These are phyloP conservation scores for Sericinus montela DNA, from an alignment of 2,888 invertebrate species.

Conservation along the genomic window DNA sequence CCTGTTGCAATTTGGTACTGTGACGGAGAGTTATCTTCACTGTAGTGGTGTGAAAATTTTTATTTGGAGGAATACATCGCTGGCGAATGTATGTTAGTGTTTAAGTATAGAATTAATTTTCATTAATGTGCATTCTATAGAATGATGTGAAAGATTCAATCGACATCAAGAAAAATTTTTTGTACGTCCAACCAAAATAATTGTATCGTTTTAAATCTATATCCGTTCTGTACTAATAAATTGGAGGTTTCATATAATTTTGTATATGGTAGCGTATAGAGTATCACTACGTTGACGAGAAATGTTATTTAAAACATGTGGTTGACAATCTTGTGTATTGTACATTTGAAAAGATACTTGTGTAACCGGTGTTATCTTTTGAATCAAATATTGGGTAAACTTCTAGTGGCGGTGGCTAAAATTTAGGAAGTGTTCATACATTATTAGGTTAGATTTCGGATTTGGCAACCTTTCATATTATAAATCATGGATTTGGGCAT, in stretches of 20 bases:
- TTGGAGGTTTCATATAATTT: neutral
- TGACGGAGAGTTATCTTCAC: conserved; percentile 1
- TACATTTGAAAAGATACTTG: neutral
- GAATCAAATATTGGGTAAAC: neutral
- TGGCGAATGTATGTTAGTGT: conserved; percentile 14
- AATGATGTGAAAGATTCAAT: neutral
- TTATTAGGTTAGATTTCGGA: too few relatives aligned
- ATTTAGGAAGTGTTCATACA: too few relatives aligned
- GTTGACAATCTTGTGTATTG: neutral
- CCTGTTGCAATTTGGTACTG: conserved; percentile 18
- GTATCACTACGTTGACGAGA: too few relatives aligned
- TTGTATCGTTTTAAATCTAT: neutral
- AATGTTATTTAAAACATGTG: too few relatives aligned
- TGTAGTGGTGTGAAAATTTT: neutral
- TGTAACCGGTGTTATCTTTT: too few relatives aligned
- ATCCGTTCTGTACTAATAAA: neutral
- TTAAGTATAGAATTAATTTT: neutral
- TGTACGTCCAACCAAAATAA: conserved; percentile 4
- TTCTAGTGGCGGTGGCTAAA: neutral
- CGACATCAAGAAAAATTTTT: neutral
- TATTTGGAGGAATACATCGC: conserved; percentile 10
- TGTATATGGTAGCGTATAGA: neutral
- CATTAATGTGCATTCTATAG: neutral
- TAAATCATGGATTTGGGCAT: too few relatives aligned
- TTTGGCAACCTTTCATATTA: too few relatives aligned